phyloP scores from a whole-genome alignment of 2,113 vertebrate genomes.

The Bambusicola thoracicus region DNA sequence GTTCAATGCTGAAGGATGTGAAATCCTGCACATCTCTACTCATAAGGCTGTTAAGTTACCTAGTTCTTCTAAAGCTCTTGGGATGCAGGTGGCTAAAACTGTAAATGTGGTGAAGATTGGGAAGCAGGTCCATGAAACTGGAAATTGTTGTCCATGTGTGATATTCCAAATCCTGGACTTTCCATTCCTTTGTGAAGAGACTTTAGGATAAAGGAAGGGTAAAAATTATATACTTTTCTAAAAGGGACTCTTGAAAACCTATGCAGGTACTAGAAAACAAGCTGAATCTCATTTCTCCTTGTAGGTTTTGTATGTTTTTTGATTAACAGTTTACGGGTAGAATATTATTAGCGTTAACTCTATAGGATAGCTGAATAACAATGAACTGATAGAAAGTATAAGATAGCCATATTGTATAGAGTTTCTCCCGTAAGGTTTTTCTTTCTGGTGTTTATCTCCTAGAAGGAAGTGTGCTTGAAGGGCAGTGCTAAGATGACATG shows the following conservation, averaged over 20 bases:
- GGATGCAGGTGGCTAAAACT: background rate
- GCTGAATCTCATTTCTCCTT: background rate
- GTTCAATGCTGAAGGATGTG: background rate
- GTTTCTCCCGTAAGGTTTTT: background rate
- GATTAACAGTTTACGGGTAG: background rate
- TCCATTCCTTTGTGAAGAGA: background rate
- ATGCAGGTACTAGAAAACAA: background rate
- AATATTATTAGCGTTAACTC: background rate
- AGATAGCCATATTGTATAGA: background rate
- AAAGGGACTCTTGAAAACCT: background rate
- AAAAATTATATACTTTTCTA: background rate
- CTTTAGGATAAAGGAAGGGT: background rate
- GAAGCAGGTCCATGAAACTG: background rate
- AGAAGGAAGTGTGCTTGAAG: constrained; percentile 31
- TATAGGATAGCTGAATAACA: background rate
- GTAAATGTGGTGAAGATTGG: background rate
- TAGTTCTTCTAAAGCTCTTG: background rate
- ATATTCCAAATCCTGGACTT: background rate
- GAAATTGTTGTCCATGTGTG: background rate
- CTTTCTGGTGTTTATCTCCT: constrained; percentile 2
- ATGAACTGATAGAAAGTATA: background rate
- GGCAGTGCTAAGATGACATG: background rate
- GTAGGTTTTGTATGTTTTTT: background rate
- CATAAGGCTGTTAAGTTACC: background rate
- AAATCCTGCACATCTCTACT: background rate